These are phyloP conservation scores for Omphaloscelis lunosa DNA, from an alignment of 2,888 invertebrate species.

Conservation along the genomic window DNA sequence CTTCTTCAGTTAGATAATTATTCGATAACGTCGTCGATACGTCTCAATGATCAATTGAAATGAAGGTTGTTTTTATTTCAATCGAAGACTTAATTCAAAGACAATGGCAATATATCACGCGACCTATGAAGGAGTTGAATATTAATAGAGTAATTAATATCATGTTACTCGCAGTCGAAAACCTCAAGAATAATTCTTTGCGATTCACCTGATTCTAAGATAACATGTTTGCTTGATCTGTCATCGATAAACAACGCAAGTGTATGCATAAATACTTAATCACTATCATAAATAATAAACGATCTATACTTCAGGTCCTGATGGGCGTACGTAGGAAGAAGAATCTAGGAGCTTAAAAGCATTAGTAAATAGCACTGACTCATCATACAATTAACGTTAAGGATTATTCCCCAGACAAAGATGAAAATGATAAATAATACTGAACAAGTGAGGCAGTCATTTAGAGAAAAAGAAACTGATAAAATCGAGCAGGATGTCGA, in stretches of 20 bases:
- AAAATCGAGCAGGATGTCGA: slow-evolving; percentile 37
- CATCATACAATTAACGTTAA: slow-evolving; percentile 36
- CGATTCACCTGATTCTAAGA: slow-evolving; percentile 15
- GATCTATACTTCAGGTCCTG: slow-evolving; percentile 36
- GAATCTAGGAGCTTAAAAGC: slow-evolving; percentile 46
- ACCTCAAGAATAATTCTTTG: slow-evolving; percentile 22
- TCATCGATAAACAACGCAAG: slow-evolving; percentile 51
- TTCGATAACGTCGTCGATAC: slow-evolving; percentile 20
- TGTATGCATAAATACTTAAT: slow-evolving; percentile 48
- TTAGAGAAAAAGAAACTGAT: background rate
- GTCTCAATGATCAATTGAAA: slow-evolving; percentile 38
- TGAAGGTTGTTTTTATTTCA: slow-evolving; percentile 32
- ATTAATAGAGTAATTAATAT: slow-evolving; percentile 32
- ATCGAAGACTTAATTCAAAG: slow-evolving; percentile 4
- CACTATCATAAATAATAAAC: slow-evolving; percentile 51
- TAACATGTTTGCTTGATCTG: slow-evolving; percentile 37
- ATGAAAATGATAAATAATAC: slow-evolving; percentile 9
- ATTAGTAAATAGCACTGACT: slow-evolving; percentile 56
- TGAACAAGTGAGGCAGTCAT: background rate
- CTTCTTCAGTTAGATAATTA: slow-evolving; percentile 28
- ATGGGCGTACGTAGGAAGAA: slow-evolving; percentile 65
- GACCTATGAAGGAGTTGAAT: slow-evolving; percentile 12
- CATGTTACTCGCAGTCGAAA: slow-evolving; percentile 12
- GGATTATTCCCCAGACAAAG: background rate
- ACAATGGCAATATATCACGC: slow-evolving; percentile 1